Evolutionary conservation across 1,140 invertebrate genomes (phyloP).

Genomic region (Aphis gossypii): DNA sequence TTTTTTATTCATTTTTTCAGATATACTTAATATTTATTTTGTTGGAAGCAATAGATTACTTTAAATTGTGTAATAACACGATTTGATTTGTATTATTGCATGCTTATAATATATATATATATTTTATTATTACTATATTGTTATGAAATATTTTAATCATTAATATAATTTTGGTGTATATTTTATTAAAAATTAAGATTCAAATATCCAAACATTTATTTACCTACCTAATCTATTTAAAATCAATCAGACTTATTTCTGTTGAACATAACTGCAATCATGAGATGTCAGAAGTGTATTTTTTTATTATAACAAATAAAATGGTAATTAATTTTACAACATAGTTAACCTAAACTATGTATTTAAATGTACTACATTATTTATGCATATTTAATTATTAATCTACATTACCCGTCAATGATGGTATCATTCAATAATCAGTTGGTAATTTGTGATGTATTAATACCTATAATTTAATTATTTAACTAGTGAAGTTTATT

Average conservation of each 20-base stretch:
- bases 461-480: neutral
- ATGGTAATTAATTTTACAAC: neutral
- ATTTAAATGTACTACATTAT: neutral
- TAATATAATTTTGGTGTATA: neutral
- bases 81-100: neutral
- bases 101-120: neutral
- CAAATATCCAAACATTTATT: neutral
- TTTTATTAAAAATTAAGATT: neutral
- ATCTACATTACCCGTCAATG: neutral
- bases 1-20: neutral
- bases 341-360: neutral
- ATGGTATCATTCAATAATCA: neutral
- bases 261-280: neutral
- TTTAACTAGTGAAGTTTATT: neutral
- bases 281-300: neutral
- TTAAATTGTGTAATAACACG: neutral
- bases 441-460: neutral
- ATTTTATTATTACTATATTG: conserved; percentile 25
- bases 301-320: neutral
- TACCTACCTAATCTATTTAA: neutral
- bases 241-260: neutral
- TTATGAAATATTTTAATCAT: conserved; percentile 23
- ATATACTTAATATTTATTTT: neutral
- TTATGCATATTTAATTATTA: neutral
- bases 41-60: neutral